Percentiles rank a stretch among this genome's conserved stretches.
Evolutionary conservation across 2,113 vertebrate species (phyloP).

Genomic region (Rhea pennata): DNA sequence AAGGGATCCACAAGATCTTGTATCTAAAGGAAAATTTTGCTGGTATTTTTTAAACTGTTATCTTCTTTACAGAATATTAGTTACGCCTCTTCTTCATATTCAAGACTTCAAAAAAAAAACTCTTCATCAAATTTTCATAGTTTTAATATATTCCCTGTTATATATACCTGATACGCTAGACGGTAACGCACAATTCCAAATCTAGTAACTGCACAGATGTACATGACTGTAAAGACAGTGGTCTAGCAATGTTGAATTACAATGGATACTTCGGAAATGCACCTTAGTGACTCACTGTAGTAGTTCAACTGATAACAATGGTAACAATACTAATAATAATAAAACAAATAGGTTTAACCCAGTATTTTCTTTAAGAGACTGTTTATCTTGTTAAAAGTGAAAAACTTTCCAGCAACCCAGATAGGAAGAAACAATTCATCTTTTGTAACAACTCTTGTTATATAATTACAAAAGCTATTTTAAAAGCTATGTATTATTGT

Average conservation of each 20-base stretch:
- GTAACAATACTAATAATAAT: rapidly evolving
- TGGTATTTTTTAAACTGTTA: background rate
- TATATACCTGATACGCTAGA: background rate
- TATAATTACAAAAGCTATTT: background rate
- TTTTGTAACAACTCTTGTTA: background rate
- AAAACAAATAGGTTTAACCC: background rate
- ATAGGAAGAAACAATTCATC: rapidly evolving
- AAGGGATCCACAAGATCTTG: background rate
- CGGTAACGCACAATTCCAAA: background rate
- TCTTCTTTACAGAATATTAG: background rate
- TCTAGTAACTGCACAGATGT: rapidly evolving
- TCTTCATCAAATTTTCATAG: background rate
- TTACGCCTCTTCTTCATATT: background rate
- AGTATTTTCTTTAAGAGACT: background rate
- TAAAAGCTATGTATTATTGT: background rate
- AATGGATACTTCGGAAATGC: background rate
- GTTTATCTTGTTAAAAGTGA: background rate
- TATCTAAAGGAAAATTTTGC: background rate
- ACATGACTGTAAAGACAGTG: background rate
- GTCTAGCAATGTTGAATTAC: background rate
- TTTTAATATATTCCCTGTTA: background rate
- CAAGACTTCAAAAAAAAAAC: background rate
- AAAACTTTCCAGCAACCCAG: background rate
- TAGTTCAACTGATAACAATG: background rate
- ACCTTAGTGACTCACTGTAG: rapidly evolving